A percentile compares a stretch with the other conserved stretches of the same genome.
These are phyloP conservation scores for Aelia acuminata DNA, from an alignment of 2,888 invertebrate genomes.

Conservation along the genomic window DNA sequence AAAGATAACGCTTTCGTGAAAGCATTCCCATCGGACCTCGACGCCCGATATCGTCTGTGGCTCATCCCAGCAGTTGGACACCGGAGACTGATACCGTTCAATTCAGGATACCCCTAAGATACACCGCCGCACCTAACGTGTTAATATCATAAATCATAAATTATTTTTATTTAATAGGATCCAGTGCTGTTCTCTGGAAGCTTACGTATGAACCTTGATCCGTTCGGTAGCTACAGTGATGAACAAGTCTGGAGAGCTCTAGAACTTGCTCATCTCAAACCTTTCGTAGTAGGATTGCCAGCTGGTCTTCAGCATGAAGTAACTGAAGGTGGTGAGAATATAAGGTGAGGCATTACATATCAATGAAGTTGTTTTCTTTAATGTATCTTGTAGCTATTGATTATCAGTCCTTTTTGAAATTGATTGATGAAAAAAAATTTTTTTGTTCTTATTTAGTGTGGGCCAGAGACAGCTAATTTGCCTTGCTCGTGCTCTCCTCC, in stretches of 20 bases:
- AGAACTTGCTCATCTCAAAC: slow-evolving; percentile 72
- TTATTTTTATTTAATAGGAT: slow-evolving; percentile 69
- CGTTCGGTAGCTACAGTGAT: slow-evolving; percentile 71
- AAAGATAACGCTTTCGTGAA: too few relatives aligned
- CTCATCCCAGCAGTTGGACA: too few relatives aligned
- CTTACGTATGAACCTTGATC: slow-evolving; percentile 74
- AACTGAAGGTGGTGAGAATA: slow-evolving; percentile 69
- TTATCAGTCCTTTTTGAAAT: too few relatives aligned
- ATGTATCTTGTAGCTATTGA: too few relatives aligned
- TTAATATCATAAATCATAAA: too few relatives aligned
- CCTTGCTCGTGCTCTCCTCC: slow-evolving; percentile 84
- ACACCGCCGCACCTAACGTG: too few relatives aligned
- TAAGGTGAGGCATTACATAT: slow-evolving; percentile 67
- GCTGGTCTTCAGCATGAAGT: slow-evolving; percentile 68
- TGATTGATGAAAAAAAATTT: too few relatives aligned
- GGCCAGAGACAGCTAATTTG: slow-evolving; percentile 91
- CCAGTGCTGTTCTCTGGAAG: slow-evolving; percentile 75
- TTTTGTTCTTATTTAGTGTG: slow-evolving; percentile 75
- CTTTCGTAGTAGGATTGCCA: slow-evolving; percentile 67
- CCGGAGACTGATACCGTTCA: too few relatives aligned
- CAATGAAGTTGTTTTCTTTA: too few relatives aligned
- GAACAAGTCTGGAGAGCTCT: slow-evolving; percentile 73
- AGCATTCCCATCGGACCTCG: too few relatives aligned
- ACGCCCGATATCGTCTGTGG: too few relatives aligned
- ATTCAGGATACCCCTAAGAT: too few relatives aligned